A percentile compares a stretch with the other conserved stretches of the same genome.
These are phyloP conservation scores for Timema cristinae DNA, from an alignment of 2,888 invertebrate species.

Conservation along the genomic window DNA sequence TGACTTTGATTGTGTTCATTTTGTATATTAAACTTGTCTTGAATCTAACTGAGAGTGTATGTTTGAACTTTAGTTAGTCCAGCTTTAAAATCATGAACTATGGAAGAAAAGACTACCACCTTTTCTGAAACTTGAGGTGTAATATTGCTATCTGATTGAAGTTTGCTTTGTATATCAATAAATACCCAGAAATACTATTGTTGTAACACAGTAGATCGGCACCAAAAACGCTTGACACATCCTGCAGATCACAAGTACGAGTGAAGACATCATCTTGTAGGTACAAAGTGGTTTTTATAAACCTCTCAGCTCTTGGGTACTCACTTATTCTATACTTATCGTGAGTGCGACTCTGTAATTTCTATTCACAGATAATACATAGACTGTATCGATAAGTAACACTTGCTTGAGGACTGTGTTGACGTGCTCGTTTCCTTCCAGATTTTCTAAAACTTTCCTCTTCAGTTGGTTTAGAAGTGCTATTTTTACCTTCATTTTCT, in stretches of 20 bases:
- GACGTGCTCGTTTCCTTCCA: neutral
- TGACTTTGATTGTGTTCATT: too few relatives aligned
- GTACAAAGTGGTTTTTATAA: neutral
- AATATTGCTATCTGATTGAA: too few relatives aligned
- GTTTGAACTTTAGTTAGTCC: too few relatives aligned
- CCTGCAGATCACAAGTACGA: slow-evolving; percentile 4
- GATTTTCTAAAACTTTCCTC: neutral
- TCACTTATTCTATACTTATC: slow-evolving; percentile 12
- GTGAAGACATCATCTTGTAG: neutral
- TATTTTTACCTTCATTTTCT: neutral
- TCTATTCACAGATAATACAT: slow-evolving; percentile 6
- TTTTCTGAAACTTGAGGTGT: too few relatives aligned
- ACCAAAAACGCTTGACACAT: slow-evolving; percentile 5
- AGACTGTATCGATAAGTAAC: neutral
- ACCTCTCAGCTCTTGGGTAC: neutral
- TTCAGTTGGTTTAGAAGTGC: neutral
- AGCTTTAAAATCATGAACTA: too few relatives aligned
- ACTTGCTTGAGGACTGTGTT: too few relatives aligned
- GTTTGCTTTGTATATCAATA: too few relatives aligned
- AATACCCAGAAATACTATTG: too few relatives aligned
- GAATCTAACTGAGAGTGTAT: too few relatives aligned
- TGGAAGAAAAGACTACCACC: too few relatives aligned
- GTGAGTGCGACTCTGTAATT: neutral
- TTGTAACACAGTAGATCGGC: neutral
- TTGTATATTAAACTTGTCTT: too few relatives aligned